phyloP scores from a whole-genome alignment of 2,797 vertebrate species.

The Acridotheres tristis region DNA sequence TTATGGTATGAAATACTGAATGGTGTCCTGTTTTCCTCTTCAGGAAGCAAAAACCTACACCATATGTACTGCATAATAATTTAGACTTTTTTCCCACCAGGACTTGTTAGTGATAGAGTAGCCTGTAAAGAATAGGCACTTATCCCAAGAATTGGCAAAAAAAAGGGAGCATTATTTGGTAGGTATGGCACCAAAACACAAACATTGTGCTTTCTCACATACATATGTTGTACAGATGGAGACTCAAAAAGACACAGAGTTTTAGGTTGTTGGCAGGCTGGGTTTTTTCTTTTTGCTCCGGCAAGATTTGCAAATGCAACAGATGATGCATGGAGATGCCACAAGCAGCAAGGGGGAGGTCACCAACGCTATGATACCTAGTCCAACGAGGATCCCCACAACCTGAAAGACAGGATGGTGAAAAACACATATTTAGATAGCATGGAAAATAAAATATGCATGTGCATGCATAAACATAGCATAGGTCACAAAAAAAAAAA shows the following conservation, averaged over 20 bases:
- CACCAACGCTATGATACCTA: slow-evolving; percentile 91
- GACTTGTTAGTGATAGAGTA: slow-evolving; percentile 48
- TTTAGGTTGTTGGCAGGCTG: slow-evolving; percentile 72
- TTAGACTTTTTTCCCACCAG: neutral
- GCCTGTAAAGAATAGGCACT: slow-evolving; percentile 90
- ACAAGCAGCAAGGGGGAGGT: slow-evolving; percentile 93
- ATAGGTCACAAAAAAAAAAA: neutral
- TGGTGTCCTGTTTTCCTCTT: neutral
- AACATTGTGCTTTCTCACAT: slow-evolving; percentile 46
- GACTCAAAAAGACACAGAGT: neutral
- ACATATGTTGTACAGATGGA: neutral
- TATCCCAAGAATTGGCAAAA: slow-evolving; percentile 77
- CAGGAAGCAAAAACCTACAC: neutral
- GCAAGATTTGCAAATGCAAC: slow-evolving; percentile 93
- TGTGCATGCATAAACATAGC: neutral
- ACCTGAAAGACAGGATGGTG: slow-evolving; percentile 79
- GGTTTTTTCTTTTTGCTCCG: slow-evolving; percentile 84
- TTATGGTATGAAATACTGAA: neutral
- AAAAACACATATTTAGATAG: neutral
- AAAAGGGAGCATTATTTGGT: slow-evolving; percentile 40
- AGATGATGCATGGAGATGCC: slow-evolving; percentile 94
- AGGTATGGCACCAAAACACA: slow-evolving; percentile 47
- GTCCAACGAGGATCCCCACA: slow-evolving; percentile 92
- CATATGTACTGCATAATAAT: neutral
- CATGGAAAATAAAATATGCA: neutral